Evolutionary conservation across 2,888 invertebrate genomes (phyloP).

Genomic region (Pterostichus niger): DNA sequence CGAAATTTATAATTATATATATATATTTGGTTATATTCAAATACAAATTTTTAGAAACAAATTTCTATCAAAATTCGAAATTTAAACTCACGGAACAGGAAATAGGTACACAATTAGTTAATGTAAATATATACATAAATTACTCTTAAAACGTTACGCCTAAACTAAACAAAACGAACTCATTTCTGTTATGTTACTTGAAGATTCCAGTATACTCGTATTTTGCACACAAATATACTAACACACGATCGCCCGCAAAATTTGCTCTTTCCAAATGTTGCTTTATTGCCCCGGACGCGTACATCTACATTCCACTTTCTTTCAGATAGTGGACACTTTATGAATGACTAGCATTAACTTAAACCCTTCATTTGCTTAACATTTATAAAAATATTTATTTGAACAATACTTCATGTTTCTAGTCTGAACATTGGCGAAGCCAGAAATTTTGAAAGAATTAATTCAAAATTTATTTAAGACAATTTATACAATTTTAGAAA

Average conservation of each 20-base stretch:
- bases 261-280: not conserved
- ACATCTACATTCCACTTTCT: not conserved
- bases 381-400: too few species aligned
- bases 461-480: too few species aligned
- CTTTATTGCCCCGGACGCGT: not conserved
- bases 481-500: too few species aligned
- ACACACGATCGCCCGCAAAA: not conserved
- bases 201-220: not conserved
- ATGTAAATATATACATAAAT: slow-evolving; percentile 40
- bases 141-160: slow-evolving; percentile 31
- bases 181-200: slow-evolving; percentile 8
- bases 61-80: slow-evolving; percentile 25
- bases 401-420: too few species aligned
- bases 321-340: not conserved
- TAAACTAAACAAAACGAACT: slow-evolving; percentile 47
- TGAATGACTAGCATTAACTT: too few species aligned
- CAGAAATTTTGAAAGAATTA: too few species aligned
- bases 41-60: slow-evolving; percentile 1
- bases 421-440: too few species aligned
- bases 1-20: not conserved
- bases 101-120: not conserved
- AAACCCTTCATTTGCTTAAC: too few species aligned
- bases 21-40: not conserved
- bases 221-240: slow-evolving; percentile 4
- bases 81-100: slow-evolving; percentile 31